phyloP scores from a whole-genome alignment of 2,888 invertebrate species.

The Phalera bucephala region DNA sequence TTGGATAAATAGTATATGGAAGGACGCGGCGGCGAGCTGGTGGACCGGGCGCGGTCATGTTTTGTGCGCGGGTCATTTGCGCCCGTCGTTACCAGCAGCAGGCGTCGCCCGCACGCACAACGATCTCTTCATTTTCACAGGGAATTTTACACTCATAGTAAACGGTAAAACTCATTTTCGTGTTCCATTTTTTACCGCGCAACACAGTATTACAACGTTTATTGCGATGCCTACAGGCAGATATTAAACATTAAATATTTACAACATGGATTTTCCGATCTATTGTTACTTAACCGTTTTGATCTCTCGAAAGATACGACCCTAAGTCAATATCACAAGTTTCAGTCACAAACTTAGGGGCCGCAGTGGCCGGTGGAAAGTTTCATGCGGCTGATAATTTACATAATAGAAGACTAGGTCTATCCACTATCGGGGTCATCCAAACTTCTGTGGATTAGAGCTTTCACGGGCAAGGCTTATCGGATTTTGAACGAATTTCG shows the following conservation, averaged over 20 bases:
- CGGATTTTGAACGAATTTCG: conserved; percentile 79
- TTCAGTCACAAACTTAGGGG: conserved; percentile 68
- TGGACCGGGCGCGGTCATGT: conserved; percentile 47
- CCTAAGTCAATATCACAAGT: conserved; percentile 72
- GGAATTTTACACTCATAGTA: conserved; percentile 47
- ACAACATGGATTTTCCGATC: conserved; percentile 33
- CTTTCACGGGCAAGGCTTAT: conserved; percentile 77
- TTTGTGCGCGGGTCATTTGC: conserved; percentile 60
- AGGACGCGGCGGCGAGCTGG: conserved; percentile 21
- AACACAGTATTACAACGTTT: conserved; percentile 18
- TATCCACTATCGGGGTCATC: conserved; percentile 78
- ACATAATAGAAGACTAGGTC: conserved; percentile 81
- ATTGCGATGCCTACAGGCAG: conserved; percentile 10
- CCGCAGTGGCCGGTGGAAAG: conserved; percentile 69
- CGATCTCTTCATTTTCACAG: conserved; percentile 61
- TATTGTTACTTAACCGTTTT: conserved; percentile 48
- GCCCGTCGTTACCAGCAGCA: conserved; percentile 61
- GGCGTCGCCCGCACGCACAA: conserved; percentile 54
- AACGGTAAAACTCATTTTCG: conserved; percentile 36
- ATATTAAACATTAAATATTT: conserved; percentile 40
- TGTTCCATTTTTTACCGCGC: conserved; percentile 23
- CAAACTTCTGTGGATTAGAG: conserved; percentile 79
- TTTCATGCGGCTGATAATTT: conserved; percentile 79
- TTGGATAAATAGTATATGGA: conserved; percentile 38
- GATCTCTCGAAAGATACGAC: conserved; percentile 59